Percentiles rank a stretch among this genome's conserved stretches.
Conservation (phyloP, 2,888 invertebrate genomes). For the Polylopha cassiicola region DNA sequence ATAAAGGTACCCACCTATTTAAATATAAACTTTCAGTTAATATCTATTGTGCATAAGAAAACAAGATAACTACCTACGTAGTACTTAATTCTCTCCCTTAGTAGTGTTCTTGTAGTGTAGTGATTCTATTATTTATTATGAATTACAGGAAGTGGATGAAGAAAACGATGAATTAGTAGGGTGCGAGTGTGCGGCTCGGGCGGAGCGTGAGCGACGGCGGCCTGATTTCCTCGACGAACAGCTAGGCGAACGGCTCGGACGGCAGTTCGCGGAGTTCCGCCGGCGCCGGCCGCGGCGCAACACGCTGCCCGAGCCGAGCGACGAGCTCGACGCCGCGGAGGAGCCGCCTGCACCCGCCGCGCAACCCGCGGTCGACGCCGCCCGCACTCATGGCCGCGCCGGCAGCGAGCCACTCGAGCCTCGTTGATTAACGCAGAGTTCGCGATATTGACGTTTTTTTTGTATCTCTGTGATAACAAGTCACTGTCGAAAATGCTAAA, state of each 20-base stretch:
- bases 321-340: slow-evolving; percentile 23
- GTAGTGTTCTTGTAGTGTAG: too few species aligned
- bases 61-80: neutral
- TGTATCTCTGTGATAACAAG: too few species aligned
- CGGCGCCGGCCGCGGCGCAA: slow-evolving; percentile 54
- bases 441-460: neutral
- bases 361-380: slow-evolving; percentile 14
- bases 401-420: slow-evolving; percentile 33
- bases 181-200: slow-evolving; percentile 11
- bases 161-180: slow-evolving; percentile 70
- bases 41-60: neutral
- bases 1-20: slow-evolving; percentile 74
- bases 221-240: slow-evolving; percentile 71
- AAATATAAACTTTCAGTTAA: too few species aligned
- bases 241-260: slow-evolving; percentile 68
- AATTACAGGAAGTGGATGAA: slow-evolving; percentile 81
- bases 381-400: too few species aligned
- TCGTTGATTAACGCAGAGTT: neutral
- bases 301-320: slow-evolving; percentile 34
- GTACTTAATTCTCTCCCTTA: too few species aligned
- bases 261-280: slow-evolving; percentile 77
- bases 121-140: neutral
- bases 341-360: slow-evolving; percentile 3
- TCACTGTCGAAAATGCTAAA: too few species aligned
- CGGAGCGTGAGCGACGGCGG: slow-evolving; percentile 47